Evolutionary conservation across 1,140 invertebrate genomes (phyloP).

Genomic region (Maconellicoccus hirsutus): DNA sequence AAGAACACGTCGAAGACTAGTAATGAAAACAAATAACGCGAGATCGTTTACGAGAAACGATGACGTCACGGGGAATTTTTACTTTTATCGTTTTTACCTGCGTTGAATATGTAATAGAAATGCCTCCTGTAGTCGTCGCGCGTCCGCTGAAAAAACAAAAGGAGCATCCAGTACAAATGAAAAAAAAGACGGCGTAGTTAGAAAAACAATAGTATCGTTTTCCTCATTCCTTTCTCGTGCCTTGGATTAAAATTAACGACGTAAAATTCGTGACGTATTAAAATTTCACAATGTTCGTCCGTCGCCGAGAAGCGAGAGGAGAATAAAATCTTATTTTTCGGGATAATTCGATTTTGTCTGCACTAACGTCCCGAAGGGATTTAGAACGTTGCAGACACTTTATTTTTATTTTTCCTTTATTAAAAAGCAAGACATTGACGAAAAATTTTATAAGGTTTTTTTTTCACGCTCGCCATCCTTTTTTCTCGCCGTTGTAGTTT

Average conservation of each 20-base stretch:
- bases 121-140: too few species aligned
- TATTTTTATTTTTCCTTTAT: constrained; percentile 6
- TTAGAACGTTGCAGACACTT: neutral
- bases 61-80: neutral
- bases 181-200: neutral
- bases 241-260: constrained; percentile 1
- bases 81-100: constrained; percentile 9
- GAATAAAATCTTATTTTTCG: neutral
- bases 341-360: constrained; percentile 4
- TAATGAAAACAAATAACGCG: constrained; percentile 4
- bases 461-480: neutral
- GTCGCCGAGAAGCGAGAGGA: neutral
- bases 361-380: neutral
- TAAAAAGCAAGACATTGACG: neutral
- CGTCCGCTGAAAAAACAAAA: too few species aligned
- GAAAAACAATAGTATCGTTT: constrained; percentile 9
- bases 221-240: neutral
- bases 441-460: neutral
- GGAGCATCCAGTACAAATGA: too few species aligned
- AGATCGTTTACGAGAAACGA: neutral
- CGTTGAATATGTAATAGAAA: neutral
- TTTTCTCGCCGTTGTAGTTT: neutral
- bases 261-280: constrained; percentile 9
- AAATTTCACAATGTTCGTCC: neutral
- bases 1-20: neutral